Conservation (phyloP, 2,113 vertebrate species). For the Actenoides lindsayi region DNA sequence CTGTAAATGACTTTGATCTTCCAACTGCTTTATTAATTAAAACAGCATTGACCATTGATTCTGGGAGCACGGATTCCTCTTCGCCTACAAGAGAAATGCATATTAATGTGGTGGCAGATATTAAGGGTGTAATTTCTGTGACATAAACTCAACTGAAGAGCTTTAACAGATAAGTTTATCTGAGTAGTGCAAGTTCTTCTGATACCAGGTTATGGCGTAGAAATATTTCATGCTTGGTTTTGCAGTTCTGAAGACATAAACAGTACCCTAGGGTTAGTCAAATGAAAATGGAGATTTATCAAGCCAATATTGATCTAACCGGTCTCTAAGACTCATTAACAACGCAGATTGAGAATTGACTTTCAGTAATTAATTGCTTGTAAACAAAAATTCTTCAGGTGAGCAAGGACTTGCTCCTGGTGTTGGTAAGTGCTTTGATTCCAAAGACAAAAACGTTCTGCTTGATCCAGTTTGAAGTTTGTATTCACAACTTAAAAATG, state of each 20-base stretch:
- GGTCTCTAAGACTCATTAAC: slow-evolving; percentile 20
- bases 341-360: slow-evolving; percentile 35
- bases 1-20: slow-evolving; percentile 55
- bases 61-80: slow-evolving; percentile 33
- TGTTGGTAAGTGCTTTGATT: neutral
- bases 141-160: neutral
- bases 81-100: slow-evolving; percentile 39
- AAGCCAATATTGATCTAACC: slow-evolving; percentile 10
- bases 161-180: neutral
- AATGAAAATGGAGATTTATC: slow-evolving; percentile 3
- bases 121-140: neutral
- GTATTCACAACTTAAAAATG: neutral
- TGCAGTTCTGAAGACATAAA: neutral
- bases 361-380: slow-evolving; percentile 34
- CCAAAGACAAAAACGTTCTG: neutral
- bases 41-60: slow-evolving; percentile 68
- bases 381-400: slow-evolving; percentile 34
- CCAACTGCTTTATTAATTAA: slow-evolving; percentile 66
- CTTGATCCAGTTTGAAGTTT: neutral
- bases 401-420: neutral
- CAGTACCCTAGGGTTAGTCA: neutral
- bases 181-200: neutral
- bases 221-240: neutral
- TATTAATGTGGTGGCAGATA: neutral
- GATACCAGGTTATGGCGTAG: neutral